These are phyloP conservation scores for Shinisaurus crocodilurus DNA, from an alignment of 2,113 vertebrate genomes.

Conservation along the genomic window DNA sequence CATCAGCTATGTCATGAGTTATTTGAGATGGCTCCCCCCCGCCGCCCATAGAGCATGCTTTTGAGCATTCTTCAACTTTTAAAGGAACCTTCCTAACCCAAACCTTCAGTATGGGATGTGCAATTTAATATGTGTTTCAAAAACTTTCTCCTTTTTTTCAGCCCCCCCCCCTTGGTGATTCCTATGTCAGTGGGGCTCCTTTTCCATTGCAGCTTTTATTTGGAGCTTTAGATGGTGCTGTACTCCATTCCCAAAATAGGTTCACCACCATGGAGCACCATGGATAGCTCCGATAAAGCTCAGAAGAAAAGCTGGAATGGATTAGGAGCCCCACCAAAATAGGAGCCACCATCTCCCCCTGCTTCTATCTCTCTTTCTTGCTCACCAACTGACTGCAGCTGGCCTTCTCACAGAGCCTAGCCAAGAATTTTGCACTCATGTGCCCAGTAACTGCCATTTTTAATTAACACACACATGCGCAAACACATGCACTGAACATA, in stretches of 20 bases:
- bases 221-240: too few relatives aligned
- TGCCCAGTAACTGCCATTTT: background rate
- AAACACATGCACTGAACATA: background rate
- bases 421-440: background rate
- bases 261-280: too few relatives aligned
- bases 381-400: background rate
- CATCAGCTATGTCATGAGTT: background rate
- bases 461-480: background rate
- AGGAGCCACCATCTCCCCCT: too few relatives aligned
- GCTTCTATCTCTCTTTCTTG: background rate
- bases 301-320: too few relatives aligned
- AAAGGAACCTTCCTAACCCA: background rate
- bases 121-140: background rate
- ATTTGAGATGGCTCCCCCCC: background rate
- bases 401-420: background rate
- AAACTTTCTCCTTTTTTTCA: background rate
- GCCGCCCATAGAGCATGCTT: background rate
- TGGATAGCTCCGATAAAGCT: too few relatives aligned
- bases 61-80: background rate
- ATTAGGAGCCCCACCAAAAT: too few relatives aligned
- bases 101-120: background rate
- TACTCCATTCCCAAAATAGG: too few relatives aligned
- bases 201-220: too few relatives aligned
- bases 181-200: too few relatives aligned
- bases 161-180: too few relatives aligned